Evolutionary conservation across 2,113 vertebrate species (phyloP), one percentile per base, ranked within the genome.

Genomic region (Myrmecobius fasciatus): DNA sequence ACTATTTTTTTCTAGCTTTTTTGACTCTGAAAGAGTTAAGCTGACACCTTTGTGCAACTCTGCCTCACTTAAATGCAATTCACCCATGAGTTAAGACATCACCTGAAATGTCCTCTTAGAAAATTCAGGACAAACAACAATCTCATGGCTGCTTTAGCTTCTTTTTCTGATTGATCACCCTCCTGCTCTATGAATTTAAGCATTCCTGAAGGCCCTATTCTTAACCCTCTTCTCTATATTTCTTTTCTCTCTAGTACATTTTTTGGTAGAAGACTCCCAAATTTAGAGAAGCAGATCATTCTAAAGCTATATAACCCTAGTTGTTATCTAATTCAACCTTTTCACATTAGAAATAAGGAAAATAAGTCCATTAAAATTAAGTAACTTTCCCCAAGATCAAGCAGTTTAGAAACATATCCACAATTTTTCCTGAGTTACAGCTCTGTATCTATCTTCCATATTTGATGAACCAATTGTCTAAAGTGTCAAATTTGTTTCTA

Each of bases 401-500:
- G n/a, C 60, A 75, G 60, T 1, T 75, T n/a, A 20, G 6, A n/a
- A n/a, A 75, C 12, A n/a, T 6, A n/a, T 75, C 17, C 67, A 22
- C 5, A 75, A 31, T 94, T 25, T 94, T 91, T 93, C 90, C 94
- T 53, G 49, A 53, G 94, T 52, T 96, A 12, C 20, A 25, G 56
- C 31, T 67, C 1, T 75, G 53, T 88, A 92, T 88, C 52, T 95
- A 52, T 52, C 49, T 83, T 92, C 12, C 90, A 52, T 90, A 75
- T 92, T 49, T 67, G n/a, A 94, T 90, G 56, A 9, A 91, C 54
- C 92, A 92, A 26, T 93, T 53, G 36, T 89, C 92, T 90, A 49
- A 92, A 54, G n/a, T 91, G 14, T 54, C 88, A 36, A 60, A 31
- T 92, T 91, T 94, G 52, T 94, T 92, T 95, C 54, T n/a, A 43